phyloP scores from a whole-genome alignment of 2,797 vertebrate species.

The Melanotaenia parkinsoni region DNA sequence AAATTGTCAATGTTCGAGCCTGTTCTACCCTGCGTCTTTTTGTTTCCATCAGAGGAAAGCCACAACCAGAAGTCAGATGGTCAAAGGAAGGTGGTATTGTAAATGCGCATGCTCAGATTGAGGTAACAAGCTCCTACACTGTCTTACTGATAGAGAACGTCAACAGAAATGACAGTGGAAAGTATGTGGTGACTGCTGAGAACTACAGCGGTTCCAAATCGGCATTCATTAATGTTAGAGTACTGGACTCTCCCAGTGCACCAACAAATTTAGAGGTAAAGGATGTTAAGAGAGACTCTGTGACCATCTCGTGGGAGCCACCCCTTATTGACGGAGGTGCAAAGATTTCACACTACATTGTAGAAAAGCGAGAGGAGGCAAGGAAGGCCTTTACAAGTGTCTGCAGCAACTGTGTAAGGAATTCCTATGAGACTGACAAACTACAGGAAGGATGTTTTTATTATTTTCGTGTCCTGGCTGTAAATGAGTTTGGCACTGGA shows the following conservation, averaged over 20 bases:
- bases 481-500: conserved; percentile 94
- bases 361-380: conserved; percentile 95
- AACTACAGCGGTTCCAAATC: conserved; percentile 94
- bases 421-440: conserved; percentile 90
- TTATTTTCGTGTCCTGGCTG: conserved; percentile 94
- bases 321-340: conserved; percentile 95
- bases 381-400: conserved; percentile 94
- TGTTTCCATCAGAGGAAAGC: conserved; percentile 93
- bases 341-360: conserved; percentile 94
- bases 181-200: conserved; percentile 92
- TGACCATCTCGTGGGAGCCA: conserved; percentile 92
- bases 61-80: conserved; percentile 97
- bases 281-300: conserved; percentile 93
- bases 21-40: conserved; percentile 91
- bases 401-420: conserved; percentile 92
- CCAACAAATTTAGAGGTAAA: conserved; percentile 90
- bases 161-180: conserved; percentile 94
- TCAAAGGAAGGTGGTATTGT: conserved; percentile 90
- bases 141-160: conserved; percentile 95
- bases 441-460: conserved; percentile 94
- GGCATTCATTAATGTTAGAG: conserved; percentile 94
- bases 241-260: conserved; percentile 95
- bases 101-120: conserved; percentile 91
- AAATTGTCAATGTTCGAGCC: conserved; percentile 91
- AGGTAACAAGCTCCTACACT: conserved; percentile 91